phyloP scores from a whole-genome alignment of 2,113 vertebrate genomes.

The Phycodurus eques region DNA sequence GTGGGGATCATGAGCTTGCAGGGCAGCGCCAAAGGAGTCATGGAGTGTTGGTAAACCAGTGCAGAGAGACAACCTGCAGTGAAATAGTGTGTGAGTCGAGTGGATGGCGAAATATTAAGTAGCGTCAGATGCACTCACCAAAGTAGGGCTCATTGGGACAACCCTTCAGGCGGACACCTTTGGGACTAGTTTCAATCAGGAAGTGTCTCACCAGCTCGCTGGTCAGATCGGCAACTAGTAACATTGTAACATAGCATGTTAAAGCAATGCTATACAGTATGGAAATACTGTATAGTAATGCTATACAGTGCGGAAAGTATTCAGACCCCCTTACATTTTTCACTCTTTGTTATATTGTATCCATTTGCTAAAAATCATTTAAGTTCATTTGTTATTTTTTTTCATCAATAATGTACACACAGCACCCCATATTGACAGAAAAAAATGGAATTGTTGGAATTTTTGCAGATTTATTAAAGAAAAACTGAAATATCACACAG shows the following conservation, averaged over 20 bases:
- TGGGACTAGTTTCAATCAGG: slow-evolving; percentile 92
- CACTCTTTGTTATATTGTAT: too few relatives aligned
- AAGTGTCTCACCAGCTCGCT: slow-evolving; percentile 95
- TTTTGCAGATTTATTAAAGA: too few relatives aligned
- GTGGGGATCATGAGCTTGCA: slow-evolving; percentile 95
- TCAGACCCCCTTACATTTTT: too few relatives aligned
- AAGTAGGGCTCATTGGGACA: slow-evolving; percentile 96
- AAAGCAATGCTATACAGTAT: neutral
- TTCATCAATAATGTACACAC: too few relatives aligned
- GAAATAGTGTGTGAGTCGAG: neutral
- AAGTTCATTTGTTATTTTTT: too few relatives aligned
- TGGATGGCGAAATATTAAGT: neutral
- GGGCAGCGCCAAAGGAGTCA: slow-evolving; percentile 92
- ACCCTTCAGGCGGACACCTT: slow-evolving; percentile 95
- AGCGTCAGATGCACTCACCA: slow-evolving; percentile 70
- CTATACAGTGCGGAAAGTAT: too few relatives aligned
- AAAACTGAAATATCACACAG: too few relatives aligned
- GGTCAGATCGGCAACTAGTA: slow-evolving; percentile 78
- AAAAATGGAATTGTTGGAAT: too few relatives aligned
- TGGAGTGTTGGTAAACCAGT: slow-evolving; percentile 96
- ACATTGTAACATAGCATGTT: neutral
- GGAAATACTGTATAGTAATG: too few relatives aligned
- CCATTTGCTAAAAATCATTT: too few relatives aligned
- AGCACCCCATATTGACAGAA: too few relatives aligned
- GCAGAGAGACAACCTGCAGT: slow-evolving; percentile 89